Percentiles rank a stretch among this genome's conserved stretches.
Conservation (phyloP, 2,888 invertebrate genomes). For the Spicauda simplicius region DNA sequence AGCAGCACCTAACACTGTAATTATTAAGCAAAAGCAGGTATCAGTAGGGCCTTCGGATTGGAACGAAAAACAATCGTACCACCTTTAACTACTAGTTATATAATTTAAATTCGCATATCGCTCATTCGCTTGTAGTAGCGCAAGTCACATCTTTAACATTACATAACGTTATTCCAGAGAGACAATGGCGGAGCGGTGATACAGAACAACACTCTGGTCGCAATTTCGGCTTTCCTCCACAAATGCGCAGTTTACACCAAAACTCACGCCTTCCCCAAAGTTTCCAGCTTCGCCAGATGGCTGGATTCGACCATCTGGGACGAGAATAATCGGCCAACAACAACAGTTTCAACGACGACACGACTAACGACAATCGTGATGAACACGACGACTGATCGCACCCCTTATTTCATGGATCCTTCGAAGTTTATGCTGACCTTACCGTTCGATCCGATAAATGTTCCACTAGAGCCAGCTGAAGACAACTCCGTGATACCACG, state of each 20-base stretch:
- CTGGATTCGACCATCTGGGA: slow-evolving; percentile 76
- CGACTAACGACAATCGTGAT: background rate
- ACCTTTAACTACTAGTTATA: too few relatives aligned
- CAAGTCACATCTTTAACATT: slow-evolving; percentile 1
- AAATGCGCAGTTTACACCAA: slow-evolving; percentile 71
- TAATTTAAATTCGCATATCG: background rate
- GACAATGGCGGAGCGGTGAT: slow-evolving; percentile 77
- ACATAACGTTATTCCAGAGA: slow-evolving; percentile 54
- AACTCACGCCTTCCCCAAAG: slow-evolving; percentile 73
- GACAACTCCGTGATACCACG: slow-evolving; percentile 74
- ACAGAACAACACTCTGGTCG: slow-evolving; percentile 73
- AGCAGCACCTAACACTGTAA: too few relatives aligned
- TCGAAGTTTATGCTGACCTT: slow-evolving; percentile 66
- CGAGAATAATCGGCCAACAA: slow-evolving; percentile 63
- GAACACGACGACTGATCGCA: slow-evolving; percentile 49
- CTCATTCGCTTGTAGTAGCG: background rate
- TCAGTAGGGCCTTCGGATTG: too few relatives aligned
- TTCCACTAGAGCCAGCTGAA: slow-evolving; percentile 72
- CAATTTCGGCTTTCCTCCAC: slow-evolving; percentile 65
- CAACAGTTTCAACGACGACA: slow-evolving; percentile 40
- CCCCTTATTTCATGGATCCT: slow-evolving; percentile 53
- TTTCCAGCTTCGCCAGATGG: slow-evolving; percentile 67
- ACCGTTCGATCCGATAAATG: slow-evolving; percentile 72
- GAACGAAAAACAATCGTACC: too few relatives aligned
- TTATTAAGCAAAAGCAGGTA: too few relatives aligned